Percentiles rank a stretch among this genome's conserved stretches.
Evolutionary conservation across 53 echinoderm and acorn worm genomes (phyloP).

Genomic region (Echinarachnius parma): DNA sequence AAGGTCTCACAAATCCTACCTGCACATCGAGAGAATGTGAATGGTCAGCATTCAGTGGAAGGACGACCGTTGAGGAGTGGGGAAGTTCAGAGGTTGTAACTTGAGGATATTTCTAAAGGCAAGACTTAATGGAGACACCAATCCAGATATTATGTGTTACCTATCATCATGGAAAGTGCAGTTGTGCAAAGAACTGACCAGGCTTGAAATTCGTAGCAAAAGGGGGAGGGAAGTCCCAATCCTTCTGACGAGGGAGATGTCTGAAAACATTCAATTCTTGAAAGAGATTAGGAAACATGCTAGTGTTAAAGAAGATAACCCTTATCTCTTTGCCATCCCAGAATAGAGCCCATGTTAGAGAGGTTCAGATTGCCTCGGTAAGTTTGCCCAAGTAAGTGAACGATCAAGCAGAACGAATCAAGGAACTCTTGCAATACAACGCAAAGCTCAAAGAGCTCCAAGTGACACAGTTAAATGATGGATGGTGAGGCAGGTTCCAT

Average conservation of each 20-base stretch:
- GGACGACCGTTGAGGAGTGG: slow-evolving; percentile 31
- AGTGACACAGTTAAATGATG: too few species aligned
- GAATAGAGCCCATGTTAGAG: too few species aligned
- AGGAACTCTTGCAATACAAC: too few species aligned
- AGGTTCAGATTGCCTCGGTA: too few species aligned
- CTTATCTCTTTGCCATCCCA: too few species aligned
- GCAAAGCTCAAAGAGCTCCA: too few species aligned
- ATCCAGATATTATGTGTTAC: slow-evolving; percentile 26
- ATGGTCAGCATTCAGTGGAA: slow-evolving; percentile 5
- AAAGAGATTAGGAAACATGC: not conserved
- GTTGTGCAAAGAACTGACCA: slow-evolving; percentile 32
- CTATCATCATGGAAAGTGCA: slow-evolving; percentile 36
- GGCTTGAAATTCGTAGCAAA: slow-evolving; percentile 54
- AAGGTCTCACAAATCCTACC: slow-evolving; percentile 2
- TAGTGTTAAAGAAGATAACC: not conserved
- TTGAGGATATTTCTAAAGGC: slow-evolving; percentile 1
- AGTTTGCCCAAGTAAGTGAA: too few species aligned
- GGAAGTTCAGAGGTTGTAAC: slow-evolving; percentile 40
- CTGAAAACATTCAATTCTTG: slow-evolving; percentile 10
- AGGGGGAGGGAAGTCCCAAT: slow-evolving; percentile 58
- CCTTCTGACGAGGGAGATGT: slow-evolving; percentile 28
- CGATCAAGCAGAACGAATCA: too few species aligned
- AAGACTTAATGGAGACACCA: not conserved
- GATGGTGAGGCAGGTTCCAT: too few species aligned
- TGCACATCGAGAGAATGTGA: slow-evolving; percentile 2